Conservation (phyloP, 2,113 vertebrate species). For the Platanista minor region DNA sequence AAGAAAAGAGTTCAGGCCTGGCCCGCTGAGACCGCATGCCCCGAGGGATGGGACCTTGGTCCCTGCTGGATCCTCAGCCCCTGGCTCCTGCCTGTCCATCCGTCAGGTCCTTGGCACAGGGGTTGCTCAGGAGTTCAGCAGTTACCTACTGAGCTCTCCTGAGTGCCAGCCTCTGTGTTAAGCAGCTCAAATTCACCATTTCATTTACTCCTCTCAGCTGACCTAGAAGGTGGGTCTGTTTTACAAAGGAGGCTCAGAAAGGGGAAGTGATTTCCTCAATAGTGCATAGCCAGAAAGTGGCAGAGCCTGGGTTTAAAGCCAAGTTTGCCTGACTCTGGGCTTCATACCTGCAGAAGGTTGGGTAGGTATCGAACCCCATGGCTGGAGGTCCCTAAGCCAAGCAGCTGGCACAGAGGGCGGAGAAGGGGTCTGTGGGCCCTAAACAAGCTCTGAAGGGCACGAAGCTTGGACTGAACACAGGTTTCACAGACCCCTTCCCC, state of each 20-base stretch:
- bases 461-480: background rate
- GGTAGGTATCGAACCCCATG: background rate
- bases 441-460: background rate
- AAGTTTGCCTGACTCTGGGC: conserved; percentile 30
- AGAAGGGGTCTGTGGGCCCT: background rate
- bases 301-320: conserved; percentile 24
- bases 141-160: background rate
- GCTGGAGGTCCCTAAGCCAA: background rate
- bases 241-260: conserved; percentile 38
- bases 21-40: background rate
- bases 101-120: conserved; percentile 1
- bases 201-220: conserved; percentile 24
- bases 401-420: background rate
- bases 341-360: background rate
- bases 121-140: conserved; percentile 18
- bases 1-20: conserved; percentile 27
- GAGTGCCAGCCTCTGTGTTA: background rate
- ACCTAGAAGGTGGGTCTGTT: background rate
- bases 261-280: conserved; percentile 38
- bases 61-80: conserved; percentile 19
- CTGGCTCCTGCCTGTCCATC: conserved; percentile 8
- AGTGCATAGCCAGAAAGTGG: conserved; percentile 52
- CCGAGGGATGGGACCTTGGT: background rate
- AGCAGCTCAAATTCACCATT: conserved; percentile 37
- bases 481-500: background rate